phyloP scores from a whole-genome alignment of 1,140 invertebrate species.

The Hormaphis cornu region DNA sequence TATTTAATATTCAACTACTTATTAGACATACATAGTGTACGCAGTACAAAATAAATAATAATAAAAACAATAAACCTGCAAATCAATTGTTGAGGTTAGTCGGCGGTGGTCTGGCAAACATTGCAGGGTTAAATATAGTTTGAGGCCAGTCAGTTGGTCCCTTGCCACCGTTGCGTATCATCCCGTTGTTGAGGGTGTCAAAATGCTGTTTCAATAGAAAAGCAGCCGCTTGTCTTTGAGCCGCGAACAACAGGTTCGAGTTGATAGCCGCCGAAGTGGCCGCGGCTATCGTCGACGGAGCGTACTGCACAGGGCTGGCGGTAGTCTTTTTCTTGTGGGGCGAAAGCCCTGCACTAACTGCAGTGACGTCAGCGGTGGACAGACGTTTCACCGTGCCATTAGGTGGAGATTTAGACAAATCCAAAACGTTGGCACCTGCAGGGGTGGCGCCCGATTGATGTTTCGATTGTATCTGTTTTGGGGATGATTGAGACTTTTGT shows the following conservation, averaged over 20 bases:
- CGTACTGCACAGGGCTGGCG: not conserved
- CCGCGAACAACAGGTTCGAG: slow-evolving; percentile 7
- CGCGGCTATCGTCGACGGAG: not conserved
- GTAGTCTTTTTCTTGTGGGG: not conserved
- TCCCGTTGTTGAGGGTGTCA: not conserved
- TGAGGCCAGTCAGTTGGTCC: slow-evolving; percentile 5
- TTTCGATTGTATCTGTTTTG: not conserved
- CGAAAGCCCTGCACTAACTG: not conserved
- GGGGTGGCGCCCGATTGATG: not conserved
- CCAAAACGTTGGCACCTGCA: slow-evolving; percentile 1
- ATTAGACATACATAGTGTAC: too few relatives aligned
- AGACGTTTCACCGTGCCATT: not conserved
- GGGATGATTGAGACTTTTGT: not conserved
- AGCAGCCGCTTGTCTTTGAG: slow-evolving; percentile 12
- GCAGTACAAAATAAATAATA: not conserved
- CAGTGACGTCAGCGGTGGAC: too few relatives aligned
- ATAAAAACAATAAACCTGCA: not conserved
- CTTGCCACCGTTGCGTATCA: not conserved
- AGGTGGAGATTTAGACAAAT: slow-evolving; percentile 12
- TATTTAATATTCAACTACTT: too few relatives aligned
- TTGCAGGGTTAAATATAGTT: slow-evolving; percentile 4
- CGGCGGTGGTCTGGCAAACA: slow-evolving; percentile 5
- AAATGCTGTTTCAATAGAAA: slow-evolving; percentile 21
- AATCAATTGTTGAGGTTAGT: slow-evolving; percentile 12
- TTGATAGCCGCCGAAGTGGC: not conserved